Conservation (phyloP, 2,888 invertebrate genomes). For the Argyra leucocephala region DNA sequence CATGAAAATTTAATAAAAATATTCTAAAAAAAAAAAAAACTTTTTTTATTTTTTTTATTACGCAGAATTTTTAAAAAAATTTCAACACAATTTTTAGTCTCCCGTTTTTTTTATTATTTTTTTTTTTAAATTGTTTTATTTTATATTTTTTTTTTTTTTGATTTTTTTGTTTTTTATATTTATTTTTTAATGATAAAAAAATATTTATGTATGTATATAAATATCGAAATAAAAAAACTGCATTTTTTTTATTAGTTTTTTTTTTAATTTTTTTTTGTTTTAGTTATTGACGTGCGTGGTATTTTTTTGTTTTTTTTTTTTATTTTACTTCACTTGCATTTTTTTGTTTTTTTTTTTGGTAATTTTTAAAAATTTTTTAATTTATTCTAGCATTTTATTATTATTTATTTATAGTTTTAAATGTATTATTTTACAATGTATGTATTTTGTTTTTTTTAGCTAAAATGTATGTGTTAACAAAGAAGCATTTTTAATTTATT, state of each 20-base stretch:
- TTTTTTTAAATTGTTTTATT: slow-evolving; percentile 18
- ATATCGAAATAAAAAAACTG: slow-evolving; percentile 8
- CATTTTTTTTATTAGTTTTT: slow-evolving; percentile 11
- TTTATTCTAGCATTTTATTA: slow-evolving; percentile 17
- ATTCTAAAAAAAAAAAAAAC: slow-evolving; percentile 20
- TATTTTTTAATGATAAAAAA: slow-evolving; percentile 21
- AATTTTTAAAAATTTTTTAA: slow-evolving; percentile 20
- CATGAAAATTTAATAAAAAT: slow-evolving; percentile 30
- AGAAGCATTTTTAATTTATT: slow-evolving; percentile 34
- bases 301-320: background rate
- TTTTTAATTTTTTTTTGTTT: slow-evolving; percentile 17
- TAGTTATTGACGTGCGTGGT: slow-evolving; percentile 18
- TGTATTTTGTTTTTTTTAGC: slow-evolving; percentile 23
- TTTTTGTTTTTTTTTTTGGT: slow-evolving; percentile 15
- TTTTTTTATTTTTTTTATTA: slow-evolving; percentile 28
- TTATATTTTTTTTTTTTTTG: slow-evolving; percentile 15
- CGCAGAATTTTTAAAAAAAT: slow-evolving; percentile 29
- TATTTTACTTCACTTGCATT: slow-evolving; percentile 17
- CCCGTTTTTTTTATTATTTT: slow-evolving; percentile 25
- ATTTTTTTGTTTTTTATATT: slow-evolving; percentile 16
- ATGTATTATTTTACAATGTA: slow-evolving; percentile 30
- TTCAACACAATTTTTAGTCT: slow-evolving; percentile 26
- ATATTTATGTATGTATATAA: slow-evolving; percentile 16
- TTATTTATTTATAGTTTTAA: slow-evolving; percentile 10
- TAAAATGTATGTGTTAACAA: slow-evolving; percentile 37